Percentiles rank a stretch among this genome's conserved stretches.
Conservation (phyloP, 2,113 vertebrate genomes). For the Hystrix cristata region DNA sequence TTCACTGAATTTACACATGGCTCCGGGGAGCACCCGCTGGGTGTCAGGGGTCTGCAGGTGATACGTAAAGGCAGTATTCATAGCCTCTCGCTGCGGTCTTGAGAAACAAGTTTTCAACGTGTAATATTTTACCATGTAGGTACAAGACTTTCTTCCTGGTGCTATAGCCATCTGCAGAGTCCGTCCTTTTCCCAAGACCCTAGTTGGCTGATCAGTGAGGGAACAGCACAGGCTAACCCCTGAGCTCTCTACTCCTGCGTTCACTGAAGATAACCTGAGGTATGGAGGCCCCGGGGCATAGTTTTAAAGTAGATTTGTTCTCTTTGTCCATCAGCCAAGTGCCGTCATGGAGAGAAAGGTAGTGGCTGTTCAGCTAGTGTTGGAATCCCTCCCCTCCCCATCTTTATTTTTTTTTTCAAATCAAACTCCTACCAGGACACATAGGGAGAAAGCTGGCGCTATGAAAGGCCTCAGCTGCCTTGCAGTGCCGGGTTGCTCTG, state of each 20-base stretch:
- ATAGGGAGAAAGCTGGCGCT: conserved; percentile 76
- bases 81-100: neutral
- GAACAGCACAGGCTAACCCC: neutral
- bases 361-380: neutral
- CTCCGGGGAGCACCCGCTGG: neutral
- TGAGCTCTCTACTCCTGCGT: neutral
- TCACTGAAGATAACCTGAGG: neutral
- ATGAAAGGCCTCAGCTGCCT: conserved; percentile 73
- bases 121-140: neutral
- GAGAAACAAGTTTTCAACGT: conserved; percentile 25
- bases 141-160: neutral
- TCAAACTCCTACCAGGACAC: conserved; percentile 67
- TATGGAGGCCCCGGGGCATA: neutral
- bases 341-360: neutral
- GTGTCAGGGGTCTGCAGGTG: neutral
- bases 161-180: neutral
- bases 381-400: conserved; percentile 32
- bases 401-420: conserved; percentile 68
- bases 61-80: neutral
- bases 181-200: neutral
- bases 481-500: neutral
- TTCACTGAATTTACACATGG: neutral
- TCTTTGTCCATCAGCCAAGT: conserved; percentile 46
- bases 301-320: conserved; percentile 12
- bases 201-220: too few species aligned